phyloP scores from a whole-genome alignment of 2,888 invertebrate genomes.

The Drosophila buzzatii region DNA sequence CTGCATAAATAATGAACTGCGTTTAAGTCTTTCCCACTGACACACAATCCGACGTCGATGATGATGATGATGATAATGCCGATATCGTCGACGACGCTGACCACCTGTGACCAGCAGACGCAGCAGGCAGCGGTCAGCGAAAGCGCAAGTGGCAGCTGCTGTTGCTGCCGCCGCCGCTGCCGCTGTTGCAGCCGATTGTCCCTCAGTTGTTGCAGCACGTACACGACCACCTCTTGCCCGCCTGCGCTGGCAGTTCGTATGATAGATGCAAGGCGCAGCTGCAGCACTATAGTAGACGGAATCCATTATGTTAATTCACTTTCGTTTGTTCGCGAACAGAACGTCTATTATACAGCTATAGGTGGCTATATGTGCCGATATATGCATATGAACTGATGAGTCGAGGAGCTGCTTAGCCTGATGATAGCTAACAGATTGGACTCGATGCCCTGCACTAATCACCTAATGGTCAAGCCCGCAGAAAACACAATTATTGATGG shows the following conservation, averaged over 20 bases:
- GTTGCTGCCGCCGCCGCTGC: neutral
- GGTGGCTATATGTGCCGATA: neutral
- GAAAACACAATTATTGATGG: conserved; percentile 28
- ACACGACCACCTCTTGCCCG: conserved; percentile 44
- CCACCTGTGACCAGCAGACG: conserved; percentile 66
- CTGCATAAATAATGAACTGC: conserved; percentile 22
- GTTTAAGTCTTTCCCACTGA: conserved; percentile 24
- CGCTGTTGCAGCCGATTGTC: conserved; percentile 1
- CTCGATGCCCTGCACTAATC: conserved; percentile 26
- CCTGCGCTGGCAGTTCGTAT: conserved; percentile 40
- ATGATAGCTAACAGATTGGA: neutral
- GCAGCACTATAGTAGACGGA: conserved; percentile 23
- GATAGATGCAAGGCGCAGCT: conserved; percentile 45
- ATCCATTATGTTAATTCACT: conserved; percentile 76
- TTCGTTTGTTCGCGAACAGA: conserved; percentile 38
- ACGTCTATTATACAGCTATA: neutral
- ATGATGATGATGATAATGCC: conserved; percentile 2
- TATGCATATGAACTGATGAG: neutral
- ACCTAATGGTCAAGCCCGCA: conserved; percentile 41
- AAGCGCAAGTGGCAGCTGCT: conserved; percentile 65
- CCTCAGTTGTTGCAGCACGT: conserved; percentile 17
- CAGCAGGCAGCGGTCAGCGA: conserved; percentile 66
- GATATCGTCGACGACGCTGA: conserved; percentile 27
- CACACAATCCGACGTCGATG: conserved; percentile 25
- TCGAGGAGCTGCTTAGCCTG: neutral